Evolutionary conservation across 2,888 invertebrate species (phyloP).

Genomic region (Luperina nickerlii): DNA sequence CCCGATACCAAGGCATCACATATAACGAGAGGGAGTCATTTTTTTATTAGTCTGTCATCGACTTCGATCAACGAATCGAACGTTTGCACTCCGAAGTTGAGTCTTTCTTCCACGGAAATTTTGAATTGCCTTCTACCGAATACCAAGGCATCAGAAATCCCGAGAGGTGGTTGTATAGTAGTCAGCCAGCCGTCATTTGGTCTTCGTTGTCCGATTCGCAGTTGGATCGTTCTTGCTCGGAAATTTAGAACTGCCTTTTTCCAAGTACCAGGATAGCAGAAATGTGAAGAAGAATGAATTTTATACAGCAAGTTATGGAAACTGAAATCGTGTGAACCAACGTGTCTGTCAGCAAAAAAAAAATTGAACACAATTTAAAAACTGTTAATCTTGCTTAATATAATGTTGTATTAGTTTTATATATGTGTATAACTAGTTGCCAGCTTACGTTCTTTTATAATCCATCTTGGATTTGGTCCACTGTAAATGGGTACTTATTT

Average conservation of each 20-base stretch:
- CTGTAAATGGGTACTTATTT: neutral
- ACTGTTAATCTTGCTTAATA: neutral
- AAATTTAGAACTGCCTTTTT: constrained; percentile 4
- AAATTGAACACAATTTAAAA: neutral
- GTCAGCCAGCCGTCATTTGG: neutral
- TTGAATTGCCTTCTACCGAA: neutral
- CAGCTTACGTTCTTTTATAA: neutral
- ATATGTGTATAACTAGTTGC: neutral
- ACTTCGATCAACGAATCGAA: no score
- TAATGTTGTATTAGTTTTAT: neutral
- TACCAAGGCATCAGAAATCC: constrained; percentile 14
- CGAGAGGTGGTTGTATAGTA: neutral
- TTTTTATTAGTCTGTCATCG: neutral
- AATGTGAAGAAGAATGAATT: neutral
- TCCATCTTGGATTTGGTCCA: neutral
- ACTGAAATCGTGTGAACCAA: neutral
- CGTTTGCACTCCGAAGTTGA: neutral
- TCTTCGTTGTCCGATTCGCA: neutral
- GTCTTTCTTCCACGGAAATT: constrained; percentile 27
- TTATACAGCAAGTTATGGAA: neutral
- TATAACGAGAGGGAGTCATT: neutral
- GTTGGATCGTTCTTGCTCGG: constrained; percentile 29
- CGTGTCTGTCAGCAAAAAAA: neutral
- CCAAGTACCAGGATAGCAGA: constrained; percentile 13
- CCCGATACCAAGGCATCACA: constrained; percentile 20